Base-by-base conservation (phyloP, 2,888 invertebrate genomes). In the Strigamia maritima region DNA sequence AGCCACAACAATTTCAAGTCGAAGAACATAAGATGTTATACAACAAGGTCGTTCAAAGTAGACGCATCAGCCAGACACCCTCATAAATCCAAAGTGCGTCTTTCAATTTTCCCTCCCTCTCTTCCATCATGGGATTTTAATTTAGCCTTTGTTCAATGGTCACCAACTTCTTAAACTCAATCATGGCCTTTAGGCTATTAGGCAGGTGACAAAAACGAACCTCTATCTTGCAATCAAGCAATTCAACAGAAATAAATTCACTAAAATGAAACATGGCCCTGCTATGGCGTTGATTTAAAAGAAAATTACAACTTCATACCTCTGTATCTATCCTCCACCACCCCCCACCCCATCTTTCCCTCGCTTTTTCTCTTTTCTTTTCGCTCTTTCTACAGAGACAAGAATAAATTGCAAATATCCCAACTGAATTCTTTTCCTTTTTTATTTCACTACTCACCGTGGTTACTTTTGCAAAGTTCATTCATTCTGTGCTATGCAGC, bases 241-340 rank as follows among this genome's bases (percentile, higher is more conserved):
- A 16, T 44, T 44, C n/a, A 65, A 22, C 10, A 65, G 60, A 65
- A 65, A 65, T 65, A 65, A 65, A 65, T 65, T 65, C 60, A 65
- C 22, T 24, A 65, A 65, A 65, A 65, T 65, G 24, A 65, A 65
- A 65, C 60, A 65, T 65, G 19, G 60, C 60, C 60, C 60, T 65
- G 19, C 60, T 65, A 22, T 22, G 60, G 60, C 60, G 60, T 65
- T 65, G 60, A 65, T 65, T 65, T 65, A 65, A 65, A 65, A 65
- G 60, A 65, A 65, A 65, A 65, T 65, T 65, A 65, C 60, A 65
- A 65, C 60, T 65, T 65, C 60, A 65, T 65, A 65, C 75, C 75
- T 75, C 38, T 75, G 31, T 38, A 75, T 75, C 38, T 28, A 35
- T 28, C 75, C 16, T 19, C 28, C 19, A 12, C 26, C 28, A 24